phyloP scores from a whole-genome alignment of 2,888 invertebrate species.

The Oscheius myriophilus region DNA sequence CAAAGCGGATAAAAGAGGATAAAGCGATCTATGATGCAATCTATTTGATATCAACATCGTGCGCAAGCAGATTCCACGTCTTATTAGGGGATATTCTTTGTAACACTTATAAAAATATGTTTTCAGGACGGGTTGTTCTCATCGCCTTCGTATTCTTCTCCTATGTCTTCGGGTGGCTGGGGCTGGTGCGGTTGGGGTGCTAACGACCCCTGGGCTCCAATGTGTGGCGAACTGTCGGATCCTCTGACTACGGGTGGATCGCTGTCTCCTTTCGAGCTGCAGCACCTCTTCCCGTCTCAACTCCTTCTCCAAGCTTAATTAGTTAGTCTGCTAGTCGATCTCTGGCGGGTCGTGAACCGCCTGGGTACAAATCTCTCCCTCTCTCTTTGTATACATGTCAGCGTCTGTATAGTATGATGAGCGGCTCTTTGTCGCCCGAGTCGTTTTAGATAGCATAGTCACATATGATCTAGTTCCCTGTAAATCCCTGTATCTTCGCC shows the following conservation, averaged over 20 bases:
- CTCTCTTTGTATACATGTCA: no score
- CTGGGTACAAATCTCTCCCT: slow-evolving; percentile 10
- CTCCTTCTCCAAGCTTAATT: slow-evolving; percentile 50
- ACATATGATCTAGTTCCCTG: slow-evolving; percentile 13
- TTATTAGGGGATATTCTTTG: no score
- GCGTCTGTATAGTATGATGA: no score
- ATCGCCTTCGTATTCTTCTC: slow-evolving; percentile 19
- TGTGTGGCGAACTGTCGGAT: slow-evolving; percentile 35
- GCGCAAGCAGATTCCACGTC: no score
- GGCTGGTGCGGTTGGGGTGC: slow-evolving; percentile 26
- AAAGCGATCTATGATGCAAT: neutral
- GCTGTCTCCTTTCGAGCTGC: slow-evolving; percentile 45
- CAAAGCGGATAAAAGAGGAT: neutral
- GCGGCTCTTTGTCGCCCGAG: slow-evolving; percentile 3
- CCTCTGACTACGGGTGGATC: slow-evolving; percentile 30
- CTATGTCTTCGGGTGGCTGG: slow-evolving; percentile 12
- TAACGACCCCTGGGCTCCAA: slow-evolving; percentile 32
- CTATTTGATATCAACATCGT: no score
- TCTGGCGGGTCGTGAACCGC: slow-evolving; percentile 20
- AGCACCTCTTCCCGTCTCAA: slow-evolving; percentile 45
- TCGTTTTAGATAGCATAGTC: slow-evolving; percentile 22
- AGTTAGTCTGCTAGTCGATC: slow-evolving; percentile 26
- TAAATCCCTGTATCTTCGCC: slow-evolving; percentile 21
- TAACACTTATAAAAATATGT: neutral
- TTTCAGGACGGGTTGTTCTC: slow-evolving; percentile 21